A percentile compares a stretch with the other conserved stretches of the same genome.
phyloP scores from a whole-genome alignment of 1,140 invertebrate species.

The Drosophila tristis region DNA sequence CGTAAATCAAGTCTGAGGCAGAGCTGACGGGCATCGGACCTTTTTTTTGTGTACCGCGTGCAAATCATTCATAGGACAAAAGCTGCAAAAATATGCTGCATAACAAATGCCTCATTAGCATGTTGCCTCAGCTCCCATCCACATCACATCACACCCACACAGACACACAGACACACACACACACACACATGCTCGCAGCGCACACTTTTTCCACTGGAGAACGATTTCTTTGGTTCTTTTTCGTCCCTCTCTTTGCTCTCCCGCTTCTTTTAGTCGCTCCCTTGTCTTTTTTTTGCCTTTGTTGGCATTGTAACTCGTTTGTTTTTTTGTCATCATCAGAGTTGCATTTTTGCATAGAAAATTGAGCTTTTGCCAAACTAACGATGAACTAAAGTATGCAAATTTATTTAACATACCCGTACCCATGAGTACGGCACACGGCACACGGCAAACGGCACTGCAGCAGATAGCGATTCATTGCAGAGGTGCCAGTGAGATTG shows the following conservation, averaged over 20 bases:
- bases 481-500: neutral
- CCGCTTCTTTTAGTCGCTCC: slow-evolving; percentile 19
- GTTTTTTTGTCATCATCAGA: slow-evolving; percentile 68
- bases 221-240: no score
- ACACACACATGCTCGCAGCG: slow-evolving; percentile 32
- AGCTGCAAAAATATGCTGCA: slow-evolving; percentile 51
- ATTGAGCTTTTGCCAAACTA: slow-evolving; percentile 80
- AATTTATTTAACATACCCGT: slow-evolving; percentile 75
- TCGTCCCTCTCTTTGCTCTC: no score
- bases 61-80: slow-evolving; percentile 57
- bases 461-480: slow-evolving; percentile 16
- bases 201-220: no score
- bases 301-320: slow-evolving; percentile 68
- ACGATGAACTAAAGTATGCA: slow-evolving; percentile 80
- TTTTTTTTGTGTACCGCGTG: slow-evolving; percentile 20
- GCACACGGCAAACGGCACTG: no score
- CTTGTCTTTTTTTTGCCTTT: slow-evolving; percentile 19
- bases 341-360: slow-evolving; percentile 75
- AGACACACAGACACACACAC: slow-evolving; percentile 41
- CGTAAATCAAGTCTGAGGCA: slow-evolving; percentile 58
- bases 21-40: slow-evolving; percentile 31
- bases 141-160: slow-evolving; percentile 24
- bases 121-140: slow-evolving; percentile 8
- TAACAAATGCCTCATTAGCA: slow-evolving; percentile 75
- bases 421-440: slow-evolving; percentile 7